Conservation (phyloP, 2,888 invertebrate genomes). For the Agapostemon virescens region DNA sequence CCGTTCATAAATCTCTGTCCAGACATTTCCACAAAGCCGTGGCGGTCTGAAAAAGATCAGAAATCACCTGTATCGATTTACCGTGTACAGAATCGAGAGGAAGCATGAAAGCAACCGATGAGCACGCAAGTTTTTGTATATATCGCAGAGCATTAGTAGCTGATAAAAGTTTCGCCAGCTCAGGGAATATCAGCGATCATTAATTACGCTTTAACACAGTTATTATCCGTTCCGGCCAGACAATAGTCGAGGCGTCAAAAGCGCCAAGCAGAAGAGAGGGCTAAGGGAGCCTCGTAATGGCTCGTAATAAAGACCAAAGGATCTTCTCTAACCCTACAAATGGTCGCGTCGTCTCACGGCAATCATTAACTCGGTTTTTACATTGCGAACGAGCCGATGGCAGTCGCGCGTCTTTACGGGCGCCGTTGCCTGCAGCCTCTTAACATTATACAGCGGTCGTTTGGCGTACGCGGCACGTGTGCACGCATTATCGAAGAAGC, state of each 20-base stretch:
- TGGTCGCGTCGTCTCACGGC: conserved; percentile 48
- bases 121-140: background rate
- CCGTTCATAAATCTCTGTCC: too few relatives aligned
- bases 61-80: background rate
- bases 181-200: background rate
- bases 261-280: background rate
- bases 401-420: conserved; percentile 41
- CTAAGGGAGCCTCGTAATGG: background rate
- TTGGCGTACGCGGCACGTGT: conserved; percentile 57
- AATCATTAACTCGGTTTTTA: conserved; percentile 60
- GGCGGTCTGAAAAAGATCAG: background rate
- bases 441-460: conserved; percentile 61
- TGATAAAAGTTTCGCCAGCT: background rate
- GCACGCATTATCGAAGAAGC: conserved; percentile 73
- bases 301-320: conserved; percentile 47
- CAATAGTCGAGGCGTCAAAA: background rate
- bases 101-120: background rate
- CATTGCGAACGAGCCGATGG: conserved; percentile 19
- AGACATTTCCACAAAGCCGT: too few relatives aligned
- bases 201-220: conserved; percentile 1
- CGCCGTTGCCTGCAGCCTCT: conserved; percentile 43
- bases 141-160: background rate
- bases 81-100: background rate
- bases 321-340: conserved; percentile 47
- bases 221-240: background rate